Conservation (phyloP, 1,140 invertebrate genomes). For the Lepeophtheirus salmonis region DNA sequence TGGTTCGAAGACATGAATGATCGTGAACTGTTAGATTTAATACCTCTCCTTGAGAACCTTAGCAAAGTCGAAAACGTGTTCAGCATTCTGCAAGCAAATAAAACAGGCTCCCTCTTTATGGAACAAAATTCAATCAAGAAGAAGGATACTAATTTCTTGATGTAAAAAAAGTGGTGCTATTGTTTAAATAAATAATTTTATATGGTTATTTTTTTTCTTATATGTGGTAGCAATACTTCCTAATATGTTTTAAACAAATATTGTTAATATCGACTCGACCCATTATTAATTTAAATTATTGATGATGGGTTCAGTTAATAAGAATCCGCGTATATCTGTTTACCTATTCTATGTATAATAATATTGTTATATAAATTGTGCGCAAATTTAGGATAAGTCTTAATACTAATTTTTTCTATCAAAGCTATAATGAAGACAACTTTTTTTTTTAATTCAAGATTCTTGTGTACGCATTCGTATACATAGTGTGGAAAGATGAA, state of each 20-base stretch:
- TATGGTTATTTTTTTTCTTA: background rate
- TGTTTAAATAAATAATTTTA: background rate
- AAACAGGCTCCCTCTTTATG: background rate
- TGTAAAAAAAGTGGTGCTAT: background rate
- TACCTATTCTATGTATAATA: background rate
- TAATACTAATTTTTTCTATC: background rate
- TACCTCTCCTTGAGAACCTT: constrained; percentile 85
- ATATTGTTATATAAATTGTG: background rate
- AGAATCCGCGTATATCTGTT: too few relatives aligned
- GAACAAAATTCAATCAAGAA: background rate
- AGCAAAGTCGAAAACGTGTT: constrained; percentile 85
- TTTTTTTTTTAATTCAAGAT: background rate
- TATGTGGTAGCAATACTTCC: background rate
- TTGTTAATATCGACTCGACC: too few relatives aligned
- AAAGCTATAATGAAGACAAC: background rate
- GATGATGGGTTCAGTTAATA: too few relatives aligned
- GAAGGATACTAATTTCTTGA: background rate
- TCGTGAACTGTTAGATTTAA: constrained; percentile 76
- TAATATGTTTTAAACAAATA: background rate
- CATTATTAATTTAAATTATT: too few relatives aligned
- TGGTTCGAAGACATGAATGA: constrained; percentile 97
- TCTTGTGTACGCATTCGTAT: background rate
- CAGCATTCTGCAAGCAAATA: constrained; percentile 56
- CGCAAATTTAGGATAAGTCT: background rate
- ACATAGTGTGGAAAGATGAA: background rate